Percentiles rank a stretch among this genome's conserved stretches.
These are phyloP conservation scores for Tanypteryx hageni DNA, from an alignment of 2,888 invertebrate species.

Conservation along the genomic window DNA sequence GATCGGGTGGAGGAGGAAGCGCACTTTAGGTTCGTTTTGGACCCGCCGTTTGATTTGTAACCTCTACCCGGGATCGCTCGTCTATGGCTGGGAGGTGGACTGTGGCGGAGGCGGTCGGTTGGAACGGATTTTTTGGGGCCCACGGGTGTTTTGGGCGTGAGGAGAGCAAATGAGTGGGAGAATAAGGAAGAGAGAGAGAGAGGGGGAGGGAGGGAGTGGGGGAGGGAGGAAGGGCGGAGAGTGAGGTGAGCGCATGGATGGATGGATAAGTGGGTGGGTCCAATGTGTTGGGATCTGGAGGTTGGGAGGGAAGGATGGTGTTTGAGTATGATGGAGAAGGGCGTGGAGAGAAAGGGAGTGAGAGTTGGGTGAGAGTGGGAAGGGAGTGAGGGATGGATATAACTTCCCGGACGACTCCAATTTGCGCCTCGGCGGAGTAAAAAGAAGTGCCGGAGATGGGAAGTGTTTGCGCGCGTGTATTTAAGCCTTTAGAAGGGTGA, in stretches of 20 bases:
- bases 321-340: neutral
- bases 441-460: neutral
- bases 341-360: neutral
- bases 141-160: neutral
- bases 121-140: neutral
- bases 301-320: neutral
- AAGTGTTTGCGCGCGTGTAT: neutral
- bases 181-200: too few species aligned
- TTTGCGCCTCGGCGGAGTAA: neutral
- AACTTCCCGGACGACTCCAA: conserved; percentile 21
- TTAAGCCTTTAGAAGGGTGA: neutral
- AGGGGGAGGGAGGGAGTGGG: too few species aligned
- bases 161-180: neutral
- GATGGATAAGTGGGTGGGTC: neutral
- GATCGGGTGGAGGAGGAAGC: neutral
- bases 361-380: neutral
- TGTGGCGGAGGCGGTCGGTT: neutral
- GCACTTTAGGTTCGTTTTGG: neutral
- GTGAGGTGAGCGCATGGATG: neutral
- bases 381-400: neutral
- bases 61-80: neutral
- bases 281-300: neutral
- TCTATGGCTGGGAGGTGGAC: neutral
- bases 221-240: too few species aligned
- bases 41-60: conserved; percentile 12